Evolutionary conservation across 2,888 invertebrate species (phyloP), one percentile per base, ranked within the genome.

Genomic region (Cosmia pyralina): DNA sequence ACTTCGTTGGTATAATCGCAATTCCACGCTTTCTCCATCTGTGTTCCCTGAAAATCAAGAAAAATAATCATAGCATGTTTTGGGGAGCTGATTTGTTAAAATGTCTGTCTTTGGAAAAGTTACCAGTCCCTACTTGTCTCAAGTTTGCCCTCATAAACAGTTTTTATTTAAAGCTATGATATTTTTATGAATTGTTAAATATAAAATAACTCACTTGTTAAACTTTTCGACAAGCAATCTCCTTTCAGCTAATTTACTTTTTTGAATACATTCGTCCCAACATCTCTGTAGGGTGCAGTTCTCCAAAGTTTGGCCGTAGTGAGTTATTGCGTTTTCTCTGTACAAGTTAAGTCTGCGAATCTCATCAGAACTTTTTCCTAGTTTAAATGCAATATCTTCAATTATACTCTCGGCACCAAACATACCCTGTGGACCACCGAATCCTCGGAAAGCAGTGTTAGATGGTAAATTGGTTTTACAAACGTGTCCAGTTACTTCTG

Each of bases 391-490:
- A 19, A 99, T 96, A 81, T 98, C 97, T 79, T 98, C 96, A 55
- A 98, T 96, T 85, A 98, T 97, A 84, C 96, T 97, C 93, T 99
- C 99, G 0, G 97, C 98, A 2, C 97, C 97, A 90, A 98, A 98
- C 98, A 99, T 98, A 46, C 98, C 98, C 90, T 99, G 99, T 0
- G 99, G 99, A 0, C 97, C 98, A 10, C 99, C 99, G 88, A 99
- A 99, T 3, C 99, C 99, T 87, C 99, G 96, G 89, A 99, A 99
- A 0, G 99, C 99, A 0, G 99, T 99, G 90, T 99, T 99, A 0
- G 99, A 98, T 0, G 99, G 97, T 66, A 98, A 92, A 95, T 99
- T 99, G 0, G 99, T 99, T 93, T 97, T 98, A 90, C 99, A 99
- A 17, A 97, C 95, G 88, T 97, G 97, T 0, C 98, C 98, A 17